Evolutionary conservation across 1,140 invertebrate species (phyloP), one percentile per base, ranked within the genome.

Genomic region (Formica exsecta): DNA sequence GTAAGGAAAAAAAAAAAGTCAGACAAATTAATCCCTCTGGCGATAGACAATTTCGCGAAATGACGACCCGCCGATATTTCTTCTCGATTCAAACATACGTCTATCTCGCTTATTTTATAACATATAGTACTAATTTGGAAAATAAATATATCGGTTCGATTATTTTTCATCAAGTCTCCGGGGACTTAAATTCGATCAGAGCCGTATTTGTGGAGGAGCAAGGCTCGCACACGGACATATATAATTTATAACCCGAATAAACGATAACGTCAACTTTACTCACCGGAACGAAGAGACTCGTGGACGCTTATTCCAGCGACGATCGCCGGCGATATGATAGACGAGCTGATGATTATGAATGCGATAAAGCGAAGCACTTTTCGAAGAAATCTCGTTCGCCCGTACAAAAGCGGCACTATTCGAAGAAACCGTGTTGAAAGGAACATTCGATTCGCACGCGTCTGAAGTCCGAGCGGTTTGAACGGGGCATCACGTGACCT

Each of bases 331-430:
- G 22, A 25, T 19, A 38, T 25, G 19, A 77, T 22, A 16, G 22
- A 54, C 8, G n/a, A 80, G 62, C 44, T 19, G 48, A 32, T 36
- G 32, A 70, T 80, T 54, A 38, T 38, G 11, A 3, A 68, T n/a
- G 48, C 32, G 29, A 19, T 68, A n/a, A 29, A 41, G 11, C 32
- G n/a, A 68, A 70, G n/a, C 32, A 70, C 76, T 70, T 38, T 68
- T 54, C 25, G 29, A 16, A 25, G 62, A 79, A 66, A 54, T 64
- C 9, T 79, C 19, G 16, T 44, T 29, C 38, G 16, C 16, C 36
- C 57, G 57, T 51, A 38, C 44, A 41, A 76, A 29, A 32, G 48
- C 16, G 5, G 16, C 38, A 76, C 74, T n/a, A 13, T n/a, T 76
- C 38, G 22, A 77, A 16, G 59, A 64, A 77, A 61, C 29, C 38